Base-by-base conservation (phyloP, 1,140 invertebrate species). In the Eumeta japonica region DNA sequence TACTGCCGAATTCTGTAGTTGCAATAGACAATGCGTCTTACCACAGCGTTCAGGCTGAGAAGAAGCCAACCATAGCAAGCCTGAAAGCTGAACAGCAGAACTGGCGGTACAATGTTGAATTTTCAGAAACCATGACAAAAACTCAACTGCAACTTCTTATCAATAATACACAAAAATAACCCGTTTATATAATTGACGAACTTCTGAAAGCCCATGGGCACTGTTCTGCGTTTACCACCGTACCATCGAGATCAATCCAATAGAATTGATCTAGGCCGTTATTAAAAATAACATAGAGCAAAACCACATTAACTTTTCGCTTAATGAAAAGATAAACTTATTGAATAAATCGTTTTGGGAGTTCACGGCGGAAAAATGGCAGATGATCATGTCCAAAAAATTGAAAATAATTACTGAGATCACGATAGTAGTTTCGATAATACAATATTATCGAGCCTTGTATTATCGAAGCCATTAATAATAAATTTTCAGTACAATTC, bases 11-110 rank as follows among this genome's bases (percentile, higher is more conserved):
- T 19, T 36, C 33, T 12, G 40, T 42, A 2, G 12, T 42, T 11
- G 30, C 50, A 1, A 50, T 53, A 41, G 47, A 53, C 16, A 50
- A 53, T 35, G 48, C 45, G 5, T 33, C 47, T 13, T 52, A 52
- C 19, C 44, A 52, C 19, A 36, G 32, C 13, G 37, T 46, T 15
- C 37, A 41, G 17, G 28, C 41, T 39, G 41, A 45, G 16, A 48
- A 48, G 43, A 48, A 48, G 34, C 45, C 50, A 13, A 55, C 39
- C 24, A 41, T 47, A 11, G 16, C 39, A 12, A 34, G 38, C 17
- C 16, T 41, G 2, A 45, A 45, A 41, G 38, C 2, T 41, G 17
- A 38, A 29, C 41, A 35, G 27, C 39, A 38, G 35, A 38, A 46
- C 35, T 46, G 32, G 35, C 17, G n/a, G 10, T 36, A 34, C 28